These are phyloP conservation scores for Manacus vitellinus DNA, from an alignment of 2,113 vertebrate species.

Conservation along the genomic window DNA sequence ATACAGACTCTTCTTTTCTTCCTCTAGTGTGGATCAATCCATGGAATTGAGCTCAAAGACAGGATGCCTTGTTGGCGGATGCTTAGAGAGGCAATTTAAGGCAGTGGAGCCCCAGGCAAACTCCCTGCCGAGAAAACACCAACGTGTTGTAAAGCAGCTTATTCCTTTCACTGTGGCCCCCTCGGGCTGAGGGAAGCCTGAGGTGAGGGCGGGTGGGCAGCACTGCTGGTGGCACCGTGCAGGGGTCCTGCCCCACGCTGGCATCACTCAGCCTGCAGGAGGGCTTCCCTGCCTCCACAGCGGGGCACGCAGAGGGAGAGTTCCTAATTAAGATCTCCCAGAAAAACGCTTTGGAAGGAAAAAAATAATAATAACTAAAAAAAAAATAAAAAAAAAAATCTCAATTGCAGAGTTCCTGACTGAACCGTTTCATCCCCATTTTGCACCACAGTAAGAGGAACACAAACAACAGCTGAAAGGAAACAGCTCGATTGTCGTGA, in stretches of 20 bases:
- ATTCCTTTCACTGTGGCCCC: background rate
- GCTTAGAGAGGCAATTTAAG: background rate
- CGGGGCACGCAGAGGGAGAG: background rate
- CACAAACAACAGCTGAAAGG: conserved; percentile 18
- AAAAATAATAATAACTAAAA: background rate
- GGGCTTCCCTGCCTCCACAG: background rate
- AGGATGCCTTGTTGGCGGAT: background rate
- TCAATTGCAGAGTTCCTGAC: conserved; percentile 10
- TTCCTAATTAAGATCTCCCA: background rate
- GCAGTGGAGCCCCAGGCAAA: background rate
- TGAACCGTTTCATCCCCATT: conserved; percentile 13
- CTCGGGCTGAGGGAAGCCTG: background rate
- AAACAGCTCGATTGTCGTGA: background rate
- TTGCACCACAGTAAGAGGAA: background rate
- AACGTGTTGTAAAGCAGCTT: background rate
- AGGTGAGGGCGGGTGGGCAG: background rate
- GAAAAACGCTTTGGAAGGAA: background rate
- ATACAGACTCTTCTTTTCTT: background rate
- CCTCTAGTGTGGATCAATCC: background rate
- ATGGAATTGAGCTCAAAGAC: background rate
- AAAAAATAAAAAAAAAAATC: background rate
- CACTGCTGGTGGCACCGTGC: background rate
- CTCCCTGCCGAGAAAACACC: background rate
- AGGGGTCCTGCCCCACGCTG: background rate
- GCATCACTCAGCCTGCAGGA: background rate